Percentiles rank a stretch among this genome's conserved stretches.
phyloP scores from a whole-genome alignment of 2,888 invertebrate genomes.

The Troides helena region DNA sequence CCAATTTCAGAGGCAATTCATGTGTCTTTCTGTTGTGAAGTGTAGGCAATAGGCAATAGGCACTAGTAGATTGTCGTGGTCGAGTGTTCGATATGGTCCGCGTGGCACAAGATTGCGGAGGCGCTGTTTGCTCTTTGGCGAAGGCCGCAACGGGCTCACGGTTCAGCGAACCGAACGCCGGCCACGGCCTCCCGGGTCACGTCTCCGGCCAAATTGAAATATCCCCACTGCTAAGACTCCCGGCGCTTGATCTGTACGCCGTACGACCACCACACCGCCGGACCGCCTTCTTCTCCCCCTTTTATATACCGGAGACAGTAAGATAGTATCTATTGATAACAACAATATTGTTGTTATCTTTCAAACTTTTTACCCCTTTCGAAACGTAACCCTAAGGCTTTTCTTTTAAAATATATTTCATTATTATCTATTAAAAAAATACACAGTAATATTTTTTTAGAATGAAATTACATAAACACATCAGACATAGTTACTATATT shows the following conservation, averaged over 20 bases:
- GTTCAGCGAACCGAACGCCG: conserved; percentile 76
- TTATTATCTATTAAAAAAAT: no score
- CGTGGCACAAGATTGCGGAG: conserved; percentile 78
- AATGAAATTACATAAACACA: neutral
- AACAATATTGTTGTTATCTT: conserved; percentile 28
- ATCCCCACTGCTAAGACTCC: conserved; percentile 63
- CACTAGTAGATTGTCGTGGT: conserved; percentile 71
- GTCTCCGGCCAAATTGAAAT: conserved; percentile 79
- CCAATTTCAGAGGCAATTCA: conserved; percentile 27
- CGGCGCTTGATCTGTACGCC: conserved; percentile 49
- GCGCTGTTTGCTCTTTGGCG: conserved; percentile 79
- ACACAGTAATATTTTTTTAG: neutral
- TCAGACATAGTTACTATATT: neutral
- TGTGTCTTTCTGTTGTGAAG: conserved; percentile 41
- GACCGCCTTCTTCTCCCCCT: conserved; percentile 33
- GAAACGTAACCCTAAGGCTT: no score
- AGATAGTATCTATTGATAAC: conserved; percentile 20
- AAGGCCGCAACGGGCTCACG: conserved; percentile 73
- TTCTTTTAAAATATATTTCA: no score
- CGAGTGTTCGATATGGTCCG: conserved; percentile 73
- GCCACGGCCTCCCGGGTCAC: conserved; percentile 75
- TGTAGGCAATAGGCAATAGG: conserved; percentile 67
- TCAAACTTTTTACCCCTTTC: neutral
- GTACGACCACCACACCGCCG: conserved; percentile 34
- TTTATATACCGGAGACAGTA: conserved; percentile 43